Evolutionary conservation across 2,113 vertebrate genomes (phyloP).

Genomic region (Phalacrocorax pelagicus): DNA sequence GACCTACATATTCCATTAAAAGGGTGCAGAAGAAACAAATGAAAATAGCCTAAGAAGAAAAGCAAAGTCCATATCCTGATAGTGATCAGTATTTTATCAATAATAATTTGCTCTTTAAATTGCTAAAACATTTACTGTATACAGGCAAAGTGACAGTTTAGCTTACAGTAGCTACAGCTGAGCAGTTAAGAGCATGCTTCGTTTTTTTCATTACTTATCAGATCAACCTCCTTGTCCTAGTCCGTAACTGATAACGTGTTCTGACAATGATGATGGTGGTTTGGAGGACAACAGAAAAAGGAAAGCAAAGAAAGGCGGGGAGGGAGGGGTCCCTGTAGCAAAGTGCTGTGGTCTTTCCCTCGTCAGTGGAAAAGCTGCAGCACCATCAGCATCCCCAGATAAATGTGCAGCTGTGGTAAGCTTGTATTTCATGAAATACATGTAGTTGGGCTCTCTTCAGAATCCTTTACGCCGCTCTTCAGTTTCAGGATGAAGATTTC

Average conservation of each 20-base stretch:
- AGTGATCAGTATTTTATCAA: slow-evolving; percentile 61
- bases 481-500: background rate
- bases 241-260: background rate
- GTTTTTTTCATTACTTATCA: background rate
- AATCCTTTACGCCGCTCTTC: background rate
- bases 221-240: background rate
- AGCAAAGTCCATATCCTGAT: slow-evolving; percentile 78
- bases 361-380: background rate
- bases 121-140: slow-evolving; percentile 33
- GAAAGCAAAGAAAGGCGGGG: background rate
- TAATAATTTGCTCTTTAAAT: slow-evolving; percentile 59
- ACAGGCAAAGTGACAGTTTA: slow-evolving; percentile 22
- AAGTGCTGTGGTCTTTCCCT: background rate
- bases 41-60: slow-evolving; percentile 84
- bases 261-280: background rate
- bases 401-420: background rate
- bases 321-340: background rate
- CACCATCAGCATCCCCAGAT: background rate
- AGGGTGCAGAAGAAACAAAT: slow-evolving; percentile 88
- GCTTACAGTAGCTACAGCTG: background rate
- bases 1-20: slow-evolving; percentile 86
- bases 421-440: background rate
- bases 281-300: background rate
- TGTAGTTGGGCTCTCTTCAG: background rate
- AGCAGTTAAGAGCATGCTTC: background rate